Evolutionary conservation across 2,797 vertebrate species (phyloP).

Genomic region (Paratrypauchen microcephalus): DNA sequence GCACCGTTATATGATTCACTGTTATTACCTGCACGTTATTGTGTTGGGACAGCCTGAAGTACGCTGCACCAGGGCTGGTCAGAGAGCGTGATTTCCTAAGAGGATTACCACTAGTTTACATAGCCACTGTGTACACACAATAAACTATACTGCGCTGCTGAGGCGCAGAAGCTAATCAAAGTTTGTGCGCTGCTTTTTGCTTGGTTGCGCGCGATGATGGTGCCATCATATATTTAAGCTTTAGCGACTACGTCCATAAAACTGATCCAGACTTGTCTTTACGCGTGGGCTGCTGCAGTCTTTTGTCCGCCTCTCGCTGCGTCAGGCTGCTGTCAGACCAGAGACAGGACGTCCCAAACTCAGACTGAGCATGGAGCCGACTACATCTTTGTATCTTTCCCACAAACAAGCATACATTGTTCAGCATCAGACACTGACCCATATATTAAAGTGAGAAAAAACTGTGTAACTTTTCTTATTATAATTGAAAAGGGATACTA

Average conservation of each 20-base stretch:
- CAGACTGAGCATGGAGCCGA: constrained; percentile 21
- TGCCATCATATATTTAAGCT: constrained; percentile 22
- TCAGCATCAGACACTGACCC: not conserved
- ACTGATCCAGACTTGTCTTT: constrained; percentile 5
- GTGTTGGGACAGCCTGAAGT: constrained; percentile 26
- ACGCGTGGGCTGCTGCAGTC: constrained; percentile 16
- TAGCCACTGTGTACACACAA: constrained; percentile 53
- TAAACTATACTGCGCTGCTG: constrained; percentile 32
- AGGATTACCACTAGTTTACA: constrained; percentile 75
- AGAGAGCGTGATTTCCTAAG: constrained; percentile 79
- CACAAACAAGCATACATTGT: not conserved
- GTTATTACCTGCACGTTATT: constrained; percentile 15
- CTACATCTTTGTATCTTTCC: not conserved
- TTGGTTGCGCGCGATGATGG: not conserved
- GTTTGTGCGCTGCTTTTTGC: constrained; percentile 21
- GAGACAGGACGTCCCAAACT: constrained; percentile 56
- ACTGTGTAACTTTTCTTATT: not conserved
- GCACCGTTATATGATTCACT: not conserved
- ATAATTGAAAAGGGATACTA: not conserved
- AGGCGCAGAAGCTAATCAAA: constrained; percentile 23
- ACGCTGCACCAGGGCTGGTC: constrained; percentile 41
- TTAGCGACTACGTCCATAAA: not conserved
- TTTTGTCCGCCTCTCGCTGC: constrained; percentile 52
- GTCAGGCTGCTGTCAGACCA: constrained; percentile 30
- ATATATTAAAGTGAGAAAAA: not conserved